Base-by-base conservation (phyloP, 2,113 vertebrate species). In the Sardina pilchardus region DNA sequence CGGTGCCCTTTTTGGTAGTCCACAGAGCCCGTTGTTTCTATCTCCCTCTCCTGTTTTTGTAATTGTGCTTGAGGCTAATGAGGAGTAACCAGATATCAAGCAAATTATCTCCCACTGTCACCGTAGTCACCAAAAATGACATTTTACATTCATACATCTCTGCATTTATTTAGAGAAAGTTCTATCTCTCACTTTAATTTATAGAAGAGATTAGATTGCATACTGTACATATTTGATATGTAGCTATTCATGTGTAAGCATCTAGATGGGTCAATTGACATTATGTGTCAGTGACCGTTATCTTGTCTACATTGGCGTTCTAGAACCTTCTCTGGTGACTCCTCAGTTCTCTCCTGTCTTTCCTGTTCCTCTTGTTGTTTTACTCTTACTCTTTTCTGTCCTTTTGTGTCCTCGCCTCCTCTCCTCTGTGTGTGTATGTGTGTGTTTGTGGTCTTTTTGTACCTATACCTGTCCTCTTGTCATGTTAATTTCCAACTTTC, bases 31-130 rank as follows among this genome's bases (percentile, higher is more conserved):
- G 21, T n/a, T 16, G 30, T 78, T 78, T 78, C 63, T 67, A 90
- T 89, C 88, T 90, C 90, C 90, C 78, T 86, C 87, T 59, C 59
- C 42, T 81, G 21, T 24, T 84, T 91, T 85, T 83, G 71, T 36
- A 36, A 12, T 34, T 71, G 26, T 34, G 26, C 26, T 17, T 12
- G 36, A 10, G 26, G 26, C 6, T 78, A 5, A 26, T 30, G 63
- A 71, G 63, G 63, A 71, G 14, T 12, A 78, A 16, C 71, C 71
- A 78, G 34, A 67, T 30, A 12, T 30, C 9, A 26, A n/a, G 24
- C 1, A 56, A 56, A 2, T 1, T 56, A 14, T 56, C 17, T 19
- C 16, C 16, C 19, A 19, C 24, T 63, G 21, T 21, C 24, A n/a
- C 0, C n/a, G 24, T 63, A 3, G 7, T n/a, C 12, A 26, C 30